phyloP scores from a whole-genome alignment of 2,888 invertebrate species.

The Schrankia costaestrigalis region DNA sequence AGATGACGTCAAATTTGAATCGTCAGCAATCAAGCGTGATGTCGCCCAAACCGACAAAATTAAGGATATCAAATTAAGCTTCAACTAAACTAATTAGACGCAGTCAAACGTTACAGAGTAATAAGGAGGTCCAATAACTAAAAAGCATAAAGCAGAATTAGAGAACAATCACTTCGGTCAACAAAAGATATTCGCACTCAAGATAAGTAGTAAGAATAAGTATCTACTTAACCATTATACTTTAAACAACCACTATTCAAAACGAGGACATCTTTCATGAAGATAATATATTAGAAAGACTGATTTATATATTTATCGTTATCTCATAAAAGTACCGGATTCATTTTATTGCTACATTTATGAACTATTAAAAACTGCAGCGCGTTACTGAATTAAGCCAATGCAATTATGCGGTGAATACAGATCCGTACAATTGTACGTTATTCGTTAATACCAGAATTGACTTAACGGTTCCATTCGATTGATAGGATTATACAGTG shows the following conservation, averaged over 20 bases:
- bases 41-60: not conserved
- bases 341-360: conserved; percentile 20
- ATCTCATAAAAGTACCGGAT: conserved; percentile 13
- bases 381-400: conserved; percentile 8
- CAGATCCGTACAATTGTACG: conserved; percentile 26
- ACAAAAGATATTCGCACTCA: conserved; percentile 4
- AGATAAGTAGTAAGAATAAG: conserved; percentile 9
- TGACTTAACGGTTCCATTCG: conserved; percentile 36
- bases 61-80: conserved; percentile 4
- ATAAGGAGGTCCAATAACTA: conserved; percentile 2
- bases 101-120: not conserved
- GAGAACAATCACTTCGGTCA: not conserved
- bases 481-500: conserved; percentile 32
- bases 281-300: too few species aligned
- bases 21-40: conserved; percentile 1
- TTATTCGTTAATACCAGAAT: conserved; percentile 34
- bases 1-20: too few species aligned
- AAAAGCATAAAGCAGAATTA: conserved; percentile 2
- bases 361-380: conserved; percentile 12
- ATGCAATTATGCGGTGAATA: conserved; percentile 21
- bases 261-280: too few species aligned
- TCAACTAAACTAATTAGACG: conserved; percentile 2
- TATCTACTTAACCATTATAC: too few species aligned
- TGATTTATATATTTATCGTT: too few species aligned
- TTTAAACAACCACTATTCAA: too few species aligned